A percentile compares a stretch with the other conserved stretches of the same genome.
These are phyloP conservation scores for human DNA, from an alignment of 2,113 vertebrate genomes.

Conservation along the genomic window DNA sequence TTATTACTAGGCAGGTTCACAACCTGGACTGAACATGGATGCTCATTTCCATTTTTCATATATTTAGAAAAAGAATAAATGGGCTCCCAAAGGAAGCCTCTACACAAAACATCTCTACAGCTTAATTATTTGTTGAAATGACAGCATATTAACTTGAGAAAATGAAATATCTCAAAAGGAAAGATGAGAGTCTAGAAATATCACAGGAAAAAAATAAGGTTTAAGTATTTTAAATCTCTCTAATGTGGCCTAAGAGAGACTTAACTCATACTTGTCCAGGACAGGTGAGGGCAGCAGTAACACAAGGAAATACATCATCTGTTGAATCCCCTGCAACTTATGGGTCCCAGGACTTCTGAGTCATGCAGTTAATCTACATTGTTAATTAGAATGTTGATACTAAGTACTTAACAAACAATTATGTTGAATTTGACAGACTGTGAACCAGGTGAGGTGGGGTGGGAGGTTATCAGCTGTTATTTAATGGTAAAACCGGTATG, in stretches of 20 bases:
- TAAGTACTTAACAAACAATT: neutral
- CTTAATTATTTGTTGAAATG: constrained; percentile 22
- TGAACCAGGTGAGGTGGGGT: neutral
- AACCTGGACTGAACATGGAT: neutral
- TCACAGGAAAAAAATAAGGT: neutral
- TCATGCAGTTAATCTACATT: neutral
- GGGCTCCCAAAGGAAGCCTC: neutral
- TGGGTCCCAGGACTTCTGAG: neutral
- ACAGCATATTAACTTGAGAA: constrained; percentile 21
- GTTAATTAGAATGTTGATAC: neutral
- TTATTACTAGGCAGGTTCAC: neutral
- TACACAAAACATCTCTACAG: neutral
- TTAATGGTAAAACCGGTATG: neutral
- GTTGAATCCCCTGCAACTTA: neutral
- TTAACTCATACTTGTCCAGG: neutral
- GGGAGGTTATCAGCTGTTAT: neutral
- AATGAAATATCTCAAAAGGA: neutral
- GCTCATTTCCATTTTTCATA: constrained; percentile 24
- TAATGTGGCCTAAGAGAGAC: neutral
- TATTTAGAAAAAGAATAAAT: constrained; percentile 28
- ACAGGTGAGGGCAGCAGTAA: neutral
- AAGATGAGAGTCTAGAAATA: constrained; percentile 24
- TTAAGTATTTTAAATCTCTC: neutral
- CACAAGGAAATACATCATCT: neutral
- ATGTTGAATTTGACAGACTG: neutral